These are phyloP conservation scores for Tipula unca DNA, from an alignment of 2,888 invertebrate genomes.

Conservation along the genomic window DNA sequence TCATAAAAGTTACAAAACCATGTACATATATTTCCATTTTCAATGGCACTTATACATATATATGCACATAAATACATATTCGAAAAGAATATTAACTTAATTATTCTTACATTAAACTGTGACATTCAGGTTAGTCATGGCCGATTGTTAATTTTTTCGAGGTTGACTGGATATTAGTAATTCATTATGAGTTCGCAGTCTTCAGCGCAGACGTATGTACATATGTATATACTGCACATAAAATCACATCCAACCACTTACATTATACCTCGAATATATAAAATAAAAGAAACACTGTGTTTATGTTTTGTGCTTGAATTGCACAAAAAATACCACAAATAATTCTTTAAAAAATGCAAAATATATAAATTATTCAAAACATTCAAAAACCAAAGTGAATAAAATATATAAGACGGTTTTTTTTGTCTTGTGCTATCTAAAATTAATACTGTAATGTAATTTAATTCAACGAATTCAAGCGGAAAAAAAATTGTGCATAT, in stretches of 20 bases:
- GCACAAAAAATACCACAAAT: background rate
- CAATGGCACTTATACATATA: background rate
- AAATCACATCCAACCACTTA: background rate
- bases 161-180: background rate
- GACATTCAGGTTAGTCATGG: background rate
- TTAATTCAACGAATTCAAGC: background rate
- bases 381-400: background rate
- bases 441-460: constrained; percentile 8
- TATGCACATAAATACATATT: background rate
- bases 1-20: background rate
- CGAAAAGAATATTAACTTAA: background rate
- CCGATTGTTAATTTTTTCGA: background rate
- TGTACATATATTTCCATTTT: background rate
- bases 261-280: background rate
- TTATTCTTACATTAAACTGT: background rate
- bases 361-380: background rate
- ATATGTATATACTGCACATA: background rate
- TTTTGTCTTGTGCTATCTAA: background rate
- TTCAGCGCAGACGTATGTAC: background rate
- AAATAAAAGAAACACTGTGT: background rate
- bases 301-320: background rate
- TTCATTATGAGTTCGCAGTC: background rate
- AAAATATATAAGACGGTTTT: background rate
- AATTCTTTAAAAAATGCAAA: background rate
- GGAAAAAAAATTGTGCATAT: background rate